Evolutionary conservation across 2,797 vertebrate genomes (phyloP).

Genomic region (Ptychadena robeensis): DNA sequence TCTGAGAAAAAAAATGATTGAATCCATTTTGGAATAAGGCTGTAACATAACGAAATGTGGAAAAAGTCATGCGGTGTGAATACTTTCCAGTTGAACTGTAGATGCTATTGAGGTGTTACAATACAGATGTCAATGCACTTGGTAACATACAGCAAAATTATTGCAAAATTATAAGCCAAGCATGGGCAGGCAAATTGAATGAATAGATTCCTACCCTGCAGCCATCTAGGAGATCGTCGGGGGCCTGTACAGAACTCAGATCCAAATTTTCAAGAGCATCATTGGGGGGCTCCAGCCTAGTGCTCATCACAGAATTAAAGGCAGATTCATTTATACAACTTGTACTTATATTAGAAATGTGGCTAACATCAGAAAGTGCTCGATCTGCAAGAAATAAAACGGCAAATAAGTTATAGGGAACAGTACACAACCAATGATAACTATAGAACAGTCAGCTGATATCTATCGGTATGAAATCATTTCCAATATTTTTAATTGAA

Average conservation of each 20-base stretch:
- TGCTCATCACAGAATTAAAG: conserved; percentile 75
- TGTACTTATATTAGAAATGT: conserved; percentile 87
- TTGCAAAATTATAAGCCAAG: background rate
- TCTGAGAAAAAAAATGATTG: too few relatives aligned
- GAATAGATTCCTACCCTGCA: conserved; percentile 81
- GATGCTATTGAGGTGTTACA: too few relatives aligned
- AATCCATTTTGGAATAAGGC: too few relatives aligned
- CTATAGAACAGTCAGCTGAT: too few relatives aligned
- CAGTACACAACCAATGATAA: background rate
- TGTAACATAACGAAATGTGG: too few relatives aligned
- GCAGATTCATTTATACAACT: conserved; percentile 84
- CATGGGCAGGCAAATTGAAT: background rate
- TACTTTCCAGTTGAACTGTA: too few relatives aligned
- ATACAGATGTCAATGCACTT: too few relatives aligned
- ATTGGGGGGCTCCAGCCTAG: conserved; percentile 76
- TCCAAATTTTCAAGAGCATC: conserved; percentile 87
- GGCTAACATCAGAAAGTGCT: conserved; percentile 87
- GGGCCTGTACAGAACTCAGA: conserved; percentile 79
- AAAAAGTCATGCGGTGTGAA: too few relatives aligned
- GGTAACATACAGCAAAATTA: too few relatives aligned
- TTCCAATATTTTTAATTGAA: too few relatives aligned
- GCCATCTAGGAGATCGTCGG: conserved; percentile 91
- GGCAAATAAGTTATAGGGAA: background rate
- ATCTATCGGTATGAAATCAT: too few relatives aligned
- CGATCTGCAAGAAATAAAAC: conserved; percentile 68